Conservation (phyloP, 2,888 invertebrate species). For the Masnerella sp. region DNA sequence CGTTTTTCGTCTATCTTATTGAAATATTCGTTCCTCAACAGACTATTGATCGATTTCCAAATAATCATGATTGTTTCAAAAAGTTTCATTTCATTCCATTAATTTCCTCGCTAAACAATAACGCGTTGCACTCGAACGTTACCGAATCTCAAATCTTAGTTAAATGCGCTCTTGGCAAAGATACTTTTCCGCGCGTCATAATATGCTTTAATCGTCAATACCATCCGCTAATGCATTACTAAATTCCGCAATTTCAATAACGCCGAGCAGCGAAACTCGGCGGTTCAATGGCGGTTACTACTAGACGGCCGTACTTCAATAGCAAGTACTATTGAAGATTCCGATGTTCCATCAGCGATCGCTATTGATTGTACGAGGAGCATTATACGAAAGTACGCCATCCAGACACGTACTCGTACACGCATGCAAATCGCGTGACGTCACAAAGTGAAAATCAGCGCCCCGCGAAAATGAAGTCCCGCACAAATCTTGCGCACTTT, state of each 20-base stretch:
- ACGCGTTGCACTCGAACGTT: too few species aligned
- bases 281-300: slow-evolving; percentile 31
- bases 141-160: too few species aligned
- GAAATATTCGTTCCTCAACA: too few species aligned
- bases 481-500: slow-evolving; percentile 13
- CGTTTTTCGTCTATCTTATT: too few species aligned
- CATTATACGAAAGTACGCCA: slow-evolving; percentile 32
- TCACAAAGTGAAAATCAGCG: slow-evolving; percentile 31
- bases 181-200: slow-evolving; percentile 1
- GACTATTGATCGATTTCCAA: too few species aligned
- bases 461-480: slow-evolving; percentile 9
- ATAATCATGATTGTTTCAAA: too few species aligned
- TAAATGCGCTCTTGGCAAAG: too few species aligned
- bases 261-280: slow-evolving; percentile 20
- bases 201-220: slow-evolving; percentile 12
- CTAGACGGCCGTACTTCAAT: slow-evolving; percentile 27
- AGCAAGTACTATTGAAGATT: slow-evolving; percentile 47
- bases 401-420: slow-evolving; percentile 16
- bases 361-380: slow-evolving; percentile 23
- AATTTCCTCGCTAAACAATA: too few species aligned
- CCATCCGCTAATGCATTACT: slow-evolving; percentile 23
- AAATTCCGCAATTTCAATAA: slow-evolving; percentile 37
- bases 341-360: slow-evolving; percentile 40
- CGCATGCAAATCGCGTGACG: not conserved
- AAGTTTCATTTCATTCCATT: too few species aligned